Percentiles rank a stretch among this genome's conserved stretches.
phyloP scores from a whole-genome alignment of 2,797 vertebrate genomes.

The Agapornis canus region DNA sequence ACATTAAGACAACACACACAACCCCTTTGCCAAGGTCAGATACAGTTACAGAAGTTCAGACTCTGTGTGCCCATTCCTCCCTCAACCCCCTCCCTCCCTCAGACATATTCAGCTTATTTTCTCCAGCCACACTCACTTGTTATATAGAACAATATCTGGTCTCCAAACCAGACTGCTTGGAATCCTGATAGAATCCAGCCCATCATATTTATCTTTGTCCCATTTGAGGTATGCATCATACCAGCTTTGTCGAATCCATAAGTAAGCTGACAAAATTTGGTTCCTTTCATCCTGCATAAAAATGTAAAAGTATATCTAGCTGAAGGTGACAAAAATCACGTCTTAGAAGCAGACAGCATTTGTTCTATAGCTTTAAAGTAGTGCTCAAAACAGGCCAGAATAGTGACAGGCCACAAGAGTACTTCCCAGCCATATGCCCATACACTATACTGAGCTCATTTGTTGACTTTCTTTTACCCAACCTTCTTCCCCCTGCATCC shows the following conservation, averaged over 20 bases:
- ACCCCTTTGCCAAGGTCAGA: not conserved
- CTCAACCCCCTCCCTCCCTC: not conserved
- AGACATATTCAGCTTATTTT: not conserved
- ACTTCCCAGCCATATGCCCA: not conserved
- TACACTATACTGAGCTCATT: not conserved
- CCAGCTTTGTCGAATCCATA: constrained; percentile 97
- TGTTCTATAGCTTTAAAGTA: not conserved
- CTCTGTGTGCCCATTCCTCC: not conserved
- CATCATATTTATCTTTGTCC: constrained; percentile 93
- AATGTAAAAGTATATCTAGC: not conserved
- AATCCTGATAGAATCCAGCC: constrained; percentile 94
- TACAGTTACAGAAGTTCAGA: not conserved
- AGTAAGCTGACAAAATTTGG: constrained; percentile 92
- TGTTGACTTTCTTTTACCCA: not conserved
- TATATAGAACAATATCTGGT: constrained; percentile 96
- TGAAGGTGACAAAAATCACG: not conserved
- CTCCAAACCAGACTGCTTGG: constrained; percentile 96
- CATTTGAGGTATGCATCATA: constrained; percentile 90
- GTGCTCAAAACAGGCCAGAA: not conserved
- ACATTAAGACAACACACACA: not conserved
- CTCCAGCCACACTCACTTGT: constrained; percentile 85
- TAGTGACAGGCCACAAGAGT: not conserved
- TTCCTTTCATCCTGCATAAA: constrained; percentile 91
- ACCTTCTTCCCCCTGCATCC: not conserved
- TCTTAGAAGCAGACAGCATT: not conserved